These are phyloP conservation scores for Euclidia mi DNA, from an alignment of 2,888 invertebrate species.

Conservation along the genomic window DNA sequence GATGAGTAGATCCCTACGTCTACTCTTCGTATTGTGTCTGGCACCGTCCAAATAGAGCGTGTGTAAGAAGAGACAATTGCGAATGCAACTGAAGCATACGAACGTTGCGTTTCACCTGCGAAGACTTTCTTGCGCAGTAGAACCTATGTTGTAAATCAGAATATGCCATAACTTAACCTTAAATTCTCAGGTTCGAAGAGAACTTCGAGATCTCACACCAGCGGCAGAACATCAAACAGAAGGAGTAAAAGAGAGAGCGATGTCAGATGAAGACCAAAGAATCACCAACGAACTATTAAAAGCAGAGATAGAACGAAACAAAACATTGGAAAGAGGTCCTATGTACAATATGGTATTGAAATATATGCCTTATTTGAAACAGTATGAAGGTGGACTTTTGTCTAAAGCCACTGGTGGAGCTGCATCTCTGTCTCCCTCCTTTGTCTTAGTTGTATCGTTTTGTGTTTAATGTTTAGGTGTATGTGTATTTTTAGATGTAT, in stretches of 20 bases:
- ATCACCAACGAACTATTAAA: neutral
- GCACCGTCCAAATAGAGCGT: too few species aligned
- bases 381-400: conserved; percentile 64
- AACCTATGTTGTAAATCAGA: too few species aligned
- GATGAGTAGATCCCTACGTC: too few species aligned
- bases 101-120: too few species aligned
- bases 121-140: too few species aligned
- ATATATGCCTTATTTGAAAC: conserved; percentile 77
- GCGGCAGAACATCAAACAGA: too few species aligned
- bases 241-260: neutral
- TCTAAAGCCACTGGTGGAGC: conserved; percentile 34
- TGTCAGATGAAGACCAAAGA: conserved; percentile 39
- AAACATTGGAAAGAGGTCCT: conserved; percentile 58
- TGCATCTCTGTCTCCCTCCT: conserved; percentile 16
- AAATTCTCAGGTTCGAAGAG: conserved; percentile 59
- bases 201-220: conserved; percentile 24
- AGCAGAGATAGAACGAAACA: conserved; percentile 42
- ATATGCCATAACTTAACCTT: neutral
- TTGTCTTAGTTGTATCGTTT: conserved; percentile 35
- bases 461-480: conserved; percentile 43
- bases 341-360: conserved; percentile 75
- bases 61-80: too few species aligned
- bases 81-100: too few species aligned
- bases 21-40: too few species aligned
- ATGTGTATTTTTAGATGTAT: conserved; percentile 39